A percentile compares a stretch with the other conserved stretches of the same genome.
phyloP scores from a whole-genome alignment of 2,797 vertebrate species.

The Thaleichthys pacificus region DNA sequence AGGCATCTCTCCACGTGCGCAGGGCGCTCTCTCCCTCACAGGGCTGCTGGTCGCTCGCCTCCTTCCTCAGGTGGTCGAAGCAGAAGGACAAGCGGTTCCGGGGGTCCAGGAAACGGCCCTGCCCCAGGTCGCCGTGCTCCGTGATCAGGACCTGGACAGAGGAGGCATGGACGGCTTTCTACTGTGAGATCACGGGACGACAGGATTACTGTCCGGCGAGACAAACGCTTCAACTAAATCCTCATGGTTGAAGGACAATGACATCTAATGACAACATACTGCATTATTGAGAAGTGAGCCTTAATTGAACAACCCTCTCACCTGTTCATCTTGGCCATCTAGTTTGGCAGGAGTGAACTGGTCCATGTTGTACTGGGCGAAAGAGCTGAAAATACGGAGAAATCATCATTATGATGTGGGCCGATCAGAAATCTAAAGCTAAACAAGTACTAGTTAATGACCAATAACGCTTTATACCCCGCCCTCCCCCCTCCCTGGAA shows the following conservation, averaged over 20 bases:
- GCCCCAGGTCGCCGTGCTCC: slow-evolving; percentile 95
- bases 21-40: slow-evolving; percentile 86
- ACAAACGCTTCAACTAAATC: too few relatives aligned
- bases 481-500: background rate
- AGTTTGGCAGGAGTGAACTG: slow-evolving; percentile 98
- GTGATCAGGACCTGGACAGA: slow-evolving; percentile 89
- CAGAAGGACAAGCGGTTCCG: slow-evolving; percentile 91
- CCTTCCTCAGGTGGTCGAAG: slow-evolving; percentile 97
- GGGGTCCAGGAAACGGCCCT: slow-evolving; percentile 94
- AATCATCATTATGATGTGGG: background rate
- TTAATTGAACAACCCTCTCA: slow-evolving; percentile 54
- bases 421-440: background rate
- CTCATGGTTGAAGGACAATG: too few relatives aligned
- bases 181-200: too few relatives aligned
- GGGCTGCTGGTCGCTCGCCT: slow-evolving; percentile 90
- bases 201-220: too few relatives aligned
- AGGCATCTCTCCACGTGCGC: slow-evolving; percentile 90
- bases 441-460: too few relatives aligned
- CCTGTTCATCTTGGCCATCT: slow-evolving; percentile 93
- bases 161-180: background rate
- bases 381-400: slow-evolving; percentile 78
- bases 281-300: too few relatives aligned
- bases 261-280: too few relatives aligned
- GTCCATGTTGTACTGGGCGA: slow-evolving; percentile 99
- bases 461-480: too few relatives aligned